These are phyloP conservation scores for Mesembrinibis cayennensis DNA, from an alignment of 2,113 vertebrate species.

Conservation along the genomic window DNA sequence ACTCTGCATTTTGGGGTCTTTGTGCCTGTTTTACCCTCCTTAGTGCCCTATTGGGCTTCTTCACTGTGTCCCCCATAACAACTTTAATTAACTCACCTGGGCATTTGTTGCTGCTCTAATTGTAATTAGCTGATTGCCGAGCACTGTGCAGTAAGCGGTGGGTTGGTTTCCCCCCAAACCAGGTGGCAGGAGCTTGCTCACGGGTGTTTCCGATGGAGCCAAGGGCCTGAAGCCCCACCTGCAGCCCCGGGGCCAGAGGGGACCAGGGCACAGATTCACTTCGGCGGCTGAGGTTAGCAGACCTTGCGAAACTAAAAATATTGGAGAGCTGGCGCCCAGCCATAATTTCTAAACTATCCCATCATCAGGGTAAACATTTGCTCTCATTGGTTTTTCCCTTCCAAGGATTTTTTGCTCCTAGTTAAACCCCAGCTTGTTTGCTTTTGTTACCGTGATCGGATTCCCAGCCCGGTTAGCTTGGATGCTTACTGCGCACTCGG, in stretches of 20 bases:
- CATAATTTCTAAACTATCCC: neutral
- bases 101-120: neutral
- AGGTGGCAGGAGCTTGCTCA: neutral
- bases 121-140: neutral
- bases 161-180: rapidly evolving
- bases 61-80: neutral
- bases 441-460: neutral
- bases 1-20: neutral
- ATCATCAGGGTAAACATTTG: neutral
- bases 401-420: conserved; percentile 8
- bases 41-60: neutral
- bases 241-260: neutral
- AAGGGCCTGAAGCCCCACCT: neutral
- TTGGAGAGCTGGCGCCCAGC: neutral
- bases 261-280: rapidly evolving
- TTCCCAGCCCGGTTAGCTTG: neutral
- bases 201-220: rapidly evolving
- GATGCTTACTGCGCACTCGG: neutral
- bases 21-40: neutral
- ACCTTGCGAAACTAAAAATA: neutral
- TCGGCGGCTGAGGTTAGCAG: neutral
- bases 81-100: neutral
- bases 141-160: rapidly evolving
- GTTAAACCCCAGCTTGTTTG: conserved; percentile 21
- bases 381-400: neutral